Conservation (phyloP, 1,140 invertebrate genomes). For the Neodiprion pinetum region DNA sequence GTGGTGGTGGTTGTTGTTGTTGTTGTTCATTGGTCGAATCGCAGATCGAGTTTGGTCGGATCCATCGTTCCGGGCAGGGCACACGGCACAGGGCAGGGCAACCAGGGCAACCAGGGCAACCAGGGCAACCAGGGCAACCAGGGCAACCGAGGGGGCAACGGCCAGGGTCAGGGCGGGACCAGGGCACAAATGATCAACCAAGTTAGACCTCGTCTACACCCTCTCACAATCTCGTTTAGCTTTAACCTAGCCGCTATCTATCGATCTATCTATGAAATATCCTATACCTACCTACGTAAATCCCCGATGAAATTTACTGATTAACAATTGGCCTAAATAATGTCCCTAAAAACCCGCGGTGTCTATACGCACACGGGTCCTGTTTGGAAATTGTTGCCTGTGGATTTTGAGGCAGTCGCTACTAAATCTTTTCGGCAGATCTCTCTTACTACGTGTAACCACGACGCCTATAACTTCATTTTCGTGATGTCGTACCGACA, state of each 20-base stretch:
- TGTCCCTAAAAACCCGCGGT: too few species aligned
- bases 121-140: slow-evolving; percentile 54
- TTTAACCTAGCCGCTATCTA: neutral
- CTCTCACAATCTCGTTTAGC: neutral
- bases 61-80: slow-evolving; percentile 52
- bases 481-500: too few species aligned
- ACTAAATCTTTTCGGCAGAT: too few species aligned
- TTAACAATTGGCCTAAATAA: too few species aligned
- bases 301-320: too few species aligned
- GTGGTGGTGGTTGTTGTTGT: slow-evolving; percentile 54
- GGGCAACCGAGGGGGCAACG: slow-evolving; percentile 45
- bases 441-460: too few species aligned
- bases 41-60: slow-evolving; percentile 44
- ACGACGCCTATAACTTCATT: too few species aligned
- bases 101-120: slow-evolving; percentile 59
- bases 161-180: slow-evolving; percentile 58
- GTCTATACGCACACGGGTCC: too few species aligned
- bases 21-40: slow-evolving; percentile 42
- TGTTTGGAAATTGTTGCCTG: too few species aligned
- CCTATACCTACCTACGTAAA: too few species aligned
- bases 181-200: slow-evolving; percentile 63
- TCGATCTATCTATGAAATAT: too few species aligned
- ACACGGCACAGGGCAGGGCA: slow-evolving; percentile 64
- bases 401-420: too few species aligned
- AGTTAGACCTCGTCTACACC: slow-evolving; percentile 49